Percentiles rank a stretch among this genome's conserved stretches.
phyloP scores from a whole-genome alignment of 2,888 invertebrate genomes.

The Malthinus flaveolus region DNA sequence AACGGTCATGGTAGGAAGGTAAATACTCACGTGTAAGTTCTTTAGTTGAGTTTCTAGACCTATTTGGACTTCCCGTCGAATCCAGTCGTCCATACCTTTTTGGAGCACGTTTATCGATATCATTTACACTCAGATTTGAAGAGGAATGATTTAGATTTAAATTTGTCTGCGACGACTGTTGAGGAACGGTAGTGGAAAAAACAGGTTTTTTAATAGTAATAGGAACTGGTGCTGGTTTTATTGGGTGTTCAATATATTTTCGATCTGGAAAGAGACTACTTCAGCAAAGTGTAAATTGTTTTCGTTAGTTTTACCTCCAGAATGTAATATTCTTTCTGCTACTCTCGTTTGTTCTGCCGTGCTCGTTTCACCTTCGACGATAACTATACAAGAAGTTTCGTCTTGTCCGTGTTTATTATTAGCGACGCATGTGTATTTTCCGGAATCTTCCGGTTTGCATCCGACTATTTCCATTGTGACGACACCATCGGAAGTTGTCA shows the following conservation, averaged over 20 bases:
- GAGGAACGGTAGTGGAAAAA: constrained; percentile 56
- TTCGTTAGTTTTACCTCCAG: constrained; percentile 62
- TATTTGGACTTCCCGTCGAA: constrained; percentile 77
- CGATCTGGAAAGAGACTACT: constrained; percentile 61
- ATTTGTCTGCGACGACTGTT: constrained; percentile 43
- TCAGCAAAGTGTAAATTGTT: neutral
- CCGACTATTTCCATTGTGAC: constrained; percentile 96
- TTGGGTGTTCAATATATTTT: constrained; percentile 82
- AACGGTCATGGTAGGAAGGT: too few species aligned
- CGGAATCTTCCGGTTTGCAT: constrained; percentile 93
- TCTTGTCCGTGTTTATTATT: constrained; percentile 93
- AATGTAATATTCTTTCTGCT: constrained; percentile 86
- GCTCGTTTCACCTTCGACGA: constrained; percentile 84
- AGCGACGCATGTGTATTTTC: constrained; percentile 93
- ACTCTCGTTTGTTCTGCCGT: constrained; percentile 82
- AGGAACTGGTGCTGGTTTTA: constrained; percentile 78
- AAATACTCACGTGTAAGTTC: constrained; percentile 76
- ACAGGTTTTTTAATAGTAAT: constrained; percentile 65
- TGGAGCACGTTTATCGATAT: constrained; percentile 56
- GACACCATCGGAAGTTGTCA: constrained; percentile 92
- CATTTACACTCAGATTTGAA: constrained; percentile 53
- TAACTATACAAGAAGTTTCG: constrained; percentile 93
- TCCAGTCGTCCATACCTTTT: constrained; percentile 74
- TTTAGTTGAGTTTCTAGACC: constrained; percentile 88
- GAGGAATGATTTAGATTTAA: constrained; percentile 56